A percentile compares a stretch with the other conserved stretches of the same genome.
These are phyloP conservation scores for Miichthys miiuy DNA, from an alignment of 2,797 vertebrate species.

Conservation along the genomic window DNA sequence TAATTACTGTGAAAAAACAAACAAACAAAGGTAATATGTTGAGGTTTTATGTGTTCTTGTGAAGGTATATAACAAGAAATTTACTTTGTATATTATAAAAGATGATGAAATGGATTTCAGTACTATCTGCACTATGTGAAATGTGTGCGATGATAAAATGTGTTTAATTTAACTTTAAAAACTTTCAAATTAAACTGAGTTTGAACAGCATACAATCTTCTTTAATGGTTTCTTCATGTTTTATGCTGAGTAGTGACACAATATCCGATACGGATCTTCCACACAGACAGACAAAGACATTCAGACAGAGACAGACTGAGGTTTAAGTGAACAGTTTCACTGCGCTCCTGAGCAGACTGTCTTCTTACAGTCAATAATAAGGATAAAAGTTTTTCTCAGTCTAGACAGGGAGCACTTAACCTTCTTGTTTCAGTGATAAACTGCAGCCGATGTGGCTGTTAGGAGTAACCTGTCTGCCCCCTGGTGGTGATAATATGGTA, in stretches of 20 bases:
- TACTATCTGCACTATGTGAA: background rate
- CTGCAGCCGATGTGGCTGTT: background rate
- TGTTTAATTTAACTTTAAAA: background rate
- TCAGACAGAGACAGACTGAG: too few species aligned
- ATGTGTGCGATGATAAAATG: background rate
- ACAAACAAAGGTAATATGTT: background rate
- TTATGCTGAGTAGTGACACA: slow-evolving; percentile 1
- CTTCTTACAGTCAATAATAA: slow-evolving; percentile 5
- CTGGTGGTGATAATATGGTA: slow-evolving; percentile 42
- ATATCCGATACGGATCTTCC: background rate
- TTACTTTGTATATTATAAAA: background rate
- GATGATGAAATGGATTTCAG: background rate
- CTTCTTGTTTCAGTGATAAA: slow-evolving; percentile 2
- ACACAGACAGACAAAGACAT: background rate
- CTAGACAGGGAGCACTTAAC: background rate
- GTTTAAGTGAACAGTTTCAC: background rate
- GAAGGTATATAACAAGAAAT: background rate
- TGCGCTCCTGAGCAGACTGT: background rate
- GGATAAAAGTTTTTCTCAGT: background rate
- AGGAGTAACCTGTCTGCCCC: slow-evolving; percentile 45
- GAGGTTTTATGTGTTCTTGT: background rate
- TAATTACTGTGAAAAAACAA: slow-evolving; percentile 10
- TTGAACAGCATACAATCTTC: background rate
- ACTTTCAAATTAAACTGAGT: background rate
- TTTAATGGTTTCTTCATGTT: background rate